These are phyloP conservation scores for Mionectes olivaceus DNA, from an alignment of 2,797 vertebrate genomes.

Conservation along the genomic window DNA sequence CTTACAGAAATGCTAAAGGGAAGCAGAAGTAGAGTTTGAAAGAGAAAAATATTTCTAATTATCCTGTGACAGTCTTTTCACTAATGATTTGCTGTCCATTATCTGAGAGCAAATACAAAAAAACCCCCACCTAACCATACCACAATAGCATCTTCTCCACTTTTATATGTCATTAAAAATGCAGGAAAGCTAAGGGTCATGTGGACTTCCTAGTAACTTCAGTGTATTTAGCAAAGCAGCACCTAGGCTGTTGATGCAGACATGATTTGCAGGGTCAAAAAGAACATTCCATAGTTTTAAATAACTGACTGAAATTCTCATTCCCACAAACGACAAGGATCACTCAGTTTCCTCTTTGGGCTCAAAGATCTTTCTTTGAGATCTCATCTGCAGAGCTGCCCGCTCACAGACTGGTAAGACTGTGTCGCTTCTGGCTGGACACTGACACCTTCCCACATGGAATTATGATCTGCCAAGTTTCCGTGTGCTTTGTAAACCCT, in stretches of 20 bases:
- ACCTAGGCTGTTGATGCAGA: not conserved
- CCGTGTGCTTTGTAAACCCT: not conserved
- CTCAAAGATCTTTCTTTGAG: not conserved
- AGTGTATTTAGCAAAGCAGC: not conserved
- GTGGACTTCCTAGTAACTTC: not conserved
- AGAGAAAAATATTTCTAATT: not conserved
- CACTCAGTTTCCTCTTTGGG: not conserved
- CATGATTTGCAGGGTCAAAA: not conserved
- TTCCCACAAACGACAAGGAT: not conserved
- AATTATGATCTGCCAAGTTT: not conserved
- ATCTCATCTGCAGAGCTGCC: not conserved
- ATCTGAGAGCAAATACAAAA: not conserved
- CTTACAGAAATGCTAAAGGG: not conserved
- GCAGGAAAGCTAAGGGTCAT: not conserved
- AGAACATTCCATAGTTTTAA: not conserved
- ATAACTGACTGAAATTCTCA: not conserved
- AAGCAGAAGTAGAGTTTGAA: not conserved
- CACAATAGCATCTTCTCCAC: not conserved
- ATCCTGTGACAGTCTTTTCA: not conserved
- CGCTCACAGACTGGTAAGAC: not conserved
- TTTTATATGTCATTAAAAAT: not conserved
- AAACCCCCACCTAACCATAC: not conserved
- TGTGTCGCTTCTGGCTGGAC: not conserved
- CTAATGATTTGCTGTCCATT: not conserved
- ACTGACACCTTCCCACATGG: accelerated